phyloP scores from a whole-genome alignment of 1,140 invertebrate genomes.

The Apis cerana region DNA sequence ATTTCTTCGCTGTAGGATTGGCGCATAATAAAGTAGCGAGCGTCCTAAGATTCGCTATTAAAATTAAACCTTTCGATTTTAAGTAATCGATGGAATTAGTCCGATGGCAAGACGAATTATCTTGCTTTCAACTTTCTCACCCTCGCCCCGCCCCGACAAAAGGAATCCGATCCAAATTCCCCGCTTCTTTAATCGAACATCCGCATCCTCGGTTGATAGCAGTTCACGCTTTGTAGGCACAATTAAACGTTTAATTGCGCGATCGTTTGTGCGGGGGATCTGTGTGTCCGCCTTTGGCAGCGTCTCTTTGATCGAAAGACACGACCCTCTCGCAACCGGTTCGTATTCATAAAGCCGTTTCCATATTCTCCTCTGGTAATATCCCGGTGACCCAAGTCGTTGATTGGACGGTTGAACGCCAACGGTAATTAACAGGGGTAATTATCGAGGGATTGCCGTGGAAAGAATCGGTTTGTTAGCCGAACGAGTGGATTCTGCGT shows the following conservation, averaged over 20 bases:
- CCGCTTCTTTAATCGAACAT: not conserved
- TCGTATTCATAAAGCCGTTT: constrained; percentile 30
- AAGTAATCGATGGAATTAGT: not conserved
- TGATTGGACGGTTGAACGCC: constrained; percentile 26
- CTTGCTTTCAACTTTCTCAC: constrained; percentile 10
- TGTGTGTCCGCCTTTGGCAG: constrained; percentile 11
- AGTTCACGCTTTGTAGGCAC: constrained; percentile 28
- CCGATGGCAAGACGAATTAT: not conserved
- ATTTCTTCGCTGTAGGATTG: too few species aligned
- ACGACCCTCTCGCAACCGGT: not conserved
- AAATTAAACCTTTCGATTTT: not conserved
- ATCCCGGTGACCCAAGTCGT: not conserved
- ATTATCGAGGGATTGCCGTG: constrained; percentile 8
- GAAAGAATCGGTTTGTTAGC: constrained; percentile 32
- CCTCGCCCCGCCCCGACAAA: not conserved
- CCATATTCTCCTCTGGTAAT: constrained; percentile 18
- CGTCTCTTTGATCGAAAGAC: constrained; percentile 32
- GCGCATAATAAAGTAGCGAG: too few species aligned
- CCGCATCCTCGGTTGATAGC: not conserved
- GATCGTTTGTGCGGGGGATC: constrained; percentile 11
- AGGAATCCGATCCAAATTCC: not conserved
- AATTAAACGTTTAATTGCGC: constrained; percentile 37
- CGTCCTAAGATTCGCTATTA: not conserved
- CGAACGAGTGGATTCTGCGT: constrained; percentile 25
- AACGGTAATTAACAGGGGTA: constrained; percentile 42